phyloP scores from a whole-genome alignment of 2,113 vertebrate genomes.

The Gadus chalcogrammus region DNA sequence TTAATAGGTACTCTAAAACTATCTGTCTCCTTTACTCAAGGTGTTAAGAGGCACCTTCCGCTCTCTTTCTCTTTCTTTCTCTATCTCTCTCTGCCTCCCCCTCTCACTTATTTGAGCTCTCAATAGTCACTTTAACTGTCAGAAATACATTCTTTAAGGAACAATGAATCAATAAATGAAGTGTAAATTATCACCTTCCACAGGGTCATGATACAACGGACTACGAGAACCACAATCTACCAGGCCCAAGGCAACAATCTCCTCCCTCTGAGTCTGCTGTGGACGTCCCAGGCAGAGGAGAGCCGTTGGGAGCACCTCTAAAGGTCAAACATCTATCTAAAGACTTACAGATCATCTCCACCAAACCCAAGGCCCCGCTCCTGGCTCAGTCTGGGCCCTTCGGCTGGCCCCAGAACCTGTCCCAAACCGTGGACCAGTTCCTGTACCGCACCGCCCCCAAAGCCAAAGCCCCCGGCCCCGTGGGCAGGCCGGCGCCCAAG shows the following conservation, averaged over 20 bases:
- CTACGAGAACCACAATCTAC: conserved; percentile 19
- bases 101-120: not conserved
- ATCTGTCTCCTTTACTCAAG: conserved; percentile 46
- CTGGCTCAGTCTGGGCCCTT: conserved; percentile 48
- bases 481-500: conserved; percentile 58
- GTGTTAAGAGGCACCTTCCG: not conserved
- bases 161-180: not conserved
- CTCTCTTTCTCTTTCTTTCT: not conserved
- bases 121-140: not conserved
- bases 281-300: conserved; percentile 24
- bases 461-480: conserved; percentile 47
- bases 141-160: not conserved
- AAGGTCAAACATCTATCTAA: conserved; percentile 61
- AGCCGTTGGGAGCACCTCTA: conserved; percentile 33
- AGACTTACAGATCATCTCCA: conserved; percentile 63
- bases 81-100: not conserved
- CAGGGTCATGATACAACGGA: conserved; percentile 54
- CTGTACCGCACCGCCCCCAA: conserved; percentile 49
- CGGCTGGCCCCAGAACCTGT: conserved; percentile 63
- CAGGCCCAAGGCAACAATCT: not conserved
- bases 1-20: conserved; percentile 15
- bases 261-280: not conserved
- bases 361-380: conserved; percentile 58
- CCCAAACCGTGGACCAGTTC: conserved; percentile 59
- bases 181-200: not conserved